phyloP scores from a whole-genome alignment of 2,113 vertebrate species.

The Stictonetta naevosa region DNA sequence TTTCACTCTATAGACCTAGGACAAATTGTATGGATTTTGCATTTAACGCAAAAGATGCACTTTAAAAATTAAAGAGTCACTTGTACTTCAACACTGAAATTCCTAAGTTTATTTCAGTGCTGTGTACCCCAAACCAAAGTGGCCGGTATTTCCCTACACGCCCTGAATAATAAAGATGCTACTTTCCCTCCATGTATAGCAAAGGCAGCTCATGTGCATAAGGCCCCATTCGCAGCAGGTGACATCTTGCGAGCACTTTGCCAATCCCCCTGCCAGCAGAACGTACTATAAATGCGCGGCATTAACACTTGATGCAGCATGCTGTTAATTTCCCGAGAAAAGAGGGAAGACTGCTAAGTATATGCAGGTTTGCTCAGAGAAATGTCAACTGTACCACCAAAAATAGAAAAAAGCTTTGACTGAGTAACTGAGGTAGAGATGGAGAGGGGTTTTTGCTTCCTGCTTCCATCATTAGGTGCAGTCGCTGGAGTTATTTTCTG shows the following conservation, averaged over 20 bases:
- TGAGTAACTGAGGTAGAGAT: neutral
- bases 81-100: neutral
- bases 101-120: neutral
- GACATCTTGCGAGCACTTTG: neutral
- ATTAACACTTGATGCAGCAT: neutral
- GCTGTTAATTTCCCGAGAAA: neutral
- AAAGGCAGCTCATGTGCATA: neutral
- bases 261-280: neutral
- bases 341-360: neutral
- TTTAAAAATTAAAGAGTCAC: neutral
- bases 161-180: neutral
- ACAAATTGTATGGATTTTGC: neutral
- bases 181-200: neutral
- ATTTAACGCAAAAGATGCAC: neutral
- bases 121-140: neutral
- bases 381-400: neutral
- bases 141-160: neutral
- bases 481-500: neutral
- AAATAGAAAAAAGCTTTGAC: neutral
- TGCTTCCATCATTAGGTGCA: neutral
- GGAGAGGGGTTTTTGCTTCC: neutral
- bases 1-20: neutral
- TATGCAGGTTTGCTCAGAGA: neutral
- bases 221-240: neutral
- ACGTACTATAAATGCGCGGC: neutral